Evolutionary conservation across 1,140 invertebrate species (phyloP), one percentile per base, ranked within the genome.

Genomic region (Drosophila pseudoobscura): DNA sequence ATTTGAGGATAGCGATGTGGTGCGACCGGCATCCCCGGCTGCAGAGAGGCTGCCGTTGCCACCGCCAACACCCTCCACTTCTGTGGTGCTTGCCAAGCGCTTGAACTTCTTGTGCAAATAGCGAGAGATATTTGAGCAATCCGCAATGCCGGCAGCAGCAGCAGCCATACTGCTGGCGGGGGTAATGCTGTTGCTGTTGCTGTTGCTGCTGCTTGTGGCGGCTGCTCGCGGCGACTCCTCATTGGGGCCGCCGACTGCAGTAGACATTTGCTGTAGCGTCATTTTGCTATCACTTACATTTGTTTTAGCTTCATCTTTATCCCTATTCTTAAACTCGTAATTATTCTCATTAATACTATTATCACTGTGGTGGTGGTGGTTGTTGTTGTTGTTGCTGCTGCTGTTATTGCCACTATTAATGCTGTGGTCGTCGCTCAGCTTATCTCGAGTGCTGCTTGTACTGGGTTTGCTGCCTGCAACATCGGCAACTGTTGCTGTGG

Each of bases 21-120:
- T 85, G 87, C 88, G 93, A 44, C 75, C 55, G 59, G 92, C 60
- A 56, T 56, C 46, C 26, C 46, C 69, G 4, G 43, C 44, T 8
- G 51, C 47, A n/a, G 13, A n/a, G 29, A 4, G 24, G 9, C 93
- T 62, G 76, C 66, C 68, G 92, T 90, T 84, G 89, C 90, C 78
- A 80, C 64, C 39, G 39, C 60, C 56, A 90, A 77, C 84, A 79
- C 69, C 56, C 44, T 91, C 90, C 11, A 75, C 62, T 6, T 91
- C 87, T 91, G 92, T 92, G 91, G 94, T 90, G 93, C 95, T 95
- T 71, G 95, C 94, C 92, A 96, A 94, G 90, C 97, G 97, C 92
- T 97, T 97, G 91, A 97, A 97, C 91, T 97, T 97, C 90, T 97
- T 97, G 90, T 97, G 96, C 92, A 96, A 93, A 93, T 97, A 97